Conservation (phyloP, 1,140 invertebrate species). For the Neomicropteryx cornuta region DNA sequence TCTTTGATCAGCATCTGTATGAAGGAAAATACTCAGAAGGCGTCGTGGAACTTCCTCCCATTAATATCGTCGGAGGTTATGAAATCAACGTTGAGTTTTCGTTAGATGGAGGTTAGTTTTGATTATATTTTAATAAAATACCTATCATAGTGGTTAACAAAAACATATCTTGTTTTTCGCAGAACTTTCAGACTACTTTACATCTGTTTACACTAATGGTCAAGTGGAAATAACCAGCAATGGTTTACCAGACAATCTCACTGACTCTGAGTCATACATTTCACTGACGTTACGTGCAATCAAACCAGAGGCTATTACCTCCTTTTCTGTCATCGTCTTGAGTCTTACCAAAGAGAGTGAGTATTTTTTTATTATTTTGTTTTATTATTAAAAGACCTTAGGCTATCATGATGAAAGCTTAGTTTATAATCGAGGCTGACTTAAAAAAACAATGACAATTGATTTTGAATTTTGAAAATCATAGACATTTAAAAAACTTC, state of each 20-base stretch:
- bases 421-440: no score
- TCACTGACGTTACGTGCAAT: background rate
- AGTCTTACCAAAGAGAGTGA: background rate
- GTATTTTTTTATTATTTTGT: background rate
- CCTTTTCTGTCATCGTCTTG: background rate
- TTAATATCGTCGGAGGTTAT: constrained; percentile 1
- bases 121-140: no score
- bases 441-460: no score
- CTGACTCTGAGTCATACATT: background rate
- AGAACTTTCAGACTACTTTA: background rate
- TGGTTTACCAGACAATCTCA: background rate
- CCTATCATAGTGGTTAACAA: no score
- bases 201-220: background rate
- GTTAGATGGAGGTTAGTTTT: constrained; percentile 3
- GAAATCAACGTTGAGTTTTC: background rate
- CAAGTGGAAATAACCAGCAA: background rate
- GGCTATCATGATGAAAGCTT: no score
- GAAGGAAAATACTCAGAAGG: background rate
- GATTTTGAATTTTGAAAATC: no score
- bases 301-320: background rate
- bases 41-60: background rate
- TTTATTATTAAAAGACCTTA: no score
- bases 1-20: constrained; percentile 2
- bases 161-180: no score
- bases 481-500: no score